Evolutionary conservation across 2,888 invertebrate species (phyloP).

Genomic region (Caenorhabditis virilis): DNA sequence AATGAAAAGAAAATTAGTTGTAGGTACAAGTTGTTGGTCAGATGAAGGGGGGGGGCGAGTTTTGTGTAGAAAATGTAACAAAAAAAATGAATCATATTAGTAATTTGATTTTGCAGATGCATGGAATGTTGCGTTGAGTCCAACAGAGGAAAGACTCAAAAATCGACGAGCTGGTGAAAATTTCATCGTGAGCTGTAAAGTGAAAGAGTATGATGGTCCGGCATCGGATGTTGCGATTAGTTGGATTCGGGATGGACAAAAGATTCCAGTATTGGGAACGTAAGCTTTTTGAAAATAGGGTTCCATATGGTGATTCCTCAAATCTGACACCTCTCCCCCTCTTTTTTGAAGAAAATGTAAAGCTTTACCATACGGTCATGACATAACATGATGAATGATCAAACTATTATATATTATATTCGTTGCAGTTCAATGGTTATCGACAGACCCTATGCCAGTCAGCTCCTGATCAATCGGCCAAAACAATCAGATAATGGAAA

Average conservation of each 20-base stretch:
- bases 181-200: conserved; percentile 49
- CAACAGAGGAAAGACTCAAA: conserved; percentile 40
- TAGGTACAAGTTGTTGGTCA: too few species aligned
- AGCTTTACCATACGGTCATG: background rate
- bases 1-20: too few species aligned
- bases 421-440: conserved; percentile 52
- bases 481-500: conserved; percentile 43
- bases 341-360: conserved; percentile 1
- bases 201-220: conserved; percentile 48
- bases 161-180: conserved; percentile 50
- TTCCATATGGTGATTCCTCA: background rate
- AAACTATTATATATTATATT: too few species aligned
- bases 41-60: too few species aligned
- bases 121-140: conserved; percentile 43
- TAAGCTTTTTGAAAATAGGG: too few species aligned
- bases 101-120: too few species aligned
- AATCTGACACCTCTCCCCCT: conserved; percentile 1
- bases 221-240: conserved; percentile 52
- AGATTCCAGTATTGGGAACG: conserved; percentile 47
- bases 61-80: too few species aligned
- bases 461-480: conserved; percentile 50
- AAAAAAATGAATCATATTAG: too few species aligned
- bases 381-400: conserved; percentile 21
- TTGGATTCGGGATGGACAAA: conserved; percentile 41
- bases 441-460: conserved; percentile 44